phyloP scores from a whole-genome alignment of 2,113 vertebrate genomes.

The Mesitornis unicolor region DNA sequence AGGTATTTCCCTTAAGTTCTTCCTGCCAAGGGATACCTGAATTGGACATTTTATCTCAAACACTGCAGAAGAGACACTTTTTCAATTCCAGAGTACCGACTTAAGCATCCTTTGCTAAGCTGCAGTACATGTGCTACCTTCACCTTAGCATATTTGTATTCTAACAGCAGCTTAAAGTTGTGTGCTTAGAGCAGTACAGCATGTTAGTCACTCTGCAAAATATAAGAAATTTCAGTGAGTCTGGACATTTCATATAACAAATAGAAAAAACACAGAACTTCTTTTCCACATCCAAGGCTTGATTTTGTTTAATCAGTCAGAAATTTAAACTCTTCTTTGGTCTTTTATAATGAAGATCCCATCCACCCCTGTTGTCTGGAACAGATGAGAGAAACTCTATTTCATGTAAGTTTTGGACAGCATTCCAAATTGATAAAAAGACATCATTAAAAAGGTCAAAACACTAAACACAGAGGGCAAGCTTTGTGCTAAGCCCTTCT shows the following conservation, averaged over 20 bases:
- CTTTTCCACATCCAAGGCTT: not conserved
- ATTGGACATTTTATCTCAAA: not conserved
- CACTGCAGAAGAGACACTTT: not conserved
- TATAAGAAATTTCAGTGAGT: rapidly evolving
- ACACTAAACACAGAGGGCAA: not conserved
- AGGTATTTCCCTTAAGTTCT: not conserved
- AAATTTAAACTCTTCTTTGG: not conserved
- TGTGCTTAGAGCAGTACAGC: not conserved
- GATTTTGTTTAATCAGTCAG: not conserved
- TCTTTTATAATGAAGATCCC: not conserved
- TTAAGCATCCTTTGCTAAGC: not conserved
- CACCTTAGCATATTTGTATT: not conserved
- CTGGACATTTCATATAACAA: not conserved
- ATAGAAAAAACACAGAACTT: not conserved
- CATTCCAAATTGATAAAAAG: not conserved
- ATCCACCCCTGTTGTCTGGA: not conserved
- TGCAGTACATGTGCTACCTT: not conserved
- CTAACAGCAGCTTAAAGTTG: not conserved
- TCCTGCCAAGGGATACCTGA: not conserved
- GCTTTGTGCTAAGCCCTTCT: not conserved
- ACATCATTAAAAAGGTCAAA: not conserved
- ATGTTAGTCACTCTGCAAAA: not conserved
- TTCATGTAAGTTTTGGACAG: not conserved
- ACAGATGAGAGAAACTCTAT: not conserved
- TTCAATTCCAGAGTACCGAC: not conserved